Conservation (phyloP, 2,113 vertebrate genomes). For the Xenus cinereus region DNA sequence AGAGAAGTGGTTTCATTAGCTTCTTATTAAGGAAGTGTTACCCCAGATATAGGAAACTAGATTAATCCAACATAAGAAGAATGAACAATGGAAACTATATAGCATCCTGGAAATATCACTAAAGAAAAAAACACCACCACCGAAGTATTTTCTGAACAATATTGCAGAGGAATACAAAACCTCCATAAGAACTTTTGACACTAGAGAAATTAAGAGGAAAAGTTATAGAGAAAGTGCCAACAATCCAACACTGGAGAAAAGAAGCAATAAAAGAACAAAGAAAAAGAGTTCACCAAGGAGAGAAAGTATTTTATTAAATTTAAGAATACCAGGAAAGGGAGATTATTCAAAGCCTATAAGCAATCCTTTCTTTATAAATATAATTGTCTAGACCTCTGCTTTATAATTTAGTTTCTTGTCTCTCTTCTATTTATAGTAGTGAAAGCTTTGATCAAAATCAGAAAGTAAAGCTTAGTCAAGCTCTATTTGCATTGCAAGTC, state of each 20-base stretch:
- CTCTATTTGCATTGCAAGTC: neutral
- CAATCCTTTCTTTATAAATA: conserved; percentile 8
- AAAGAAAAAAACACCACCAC: neutral
- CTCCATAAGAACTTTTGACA: neutral
- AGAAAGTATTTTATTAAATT: conserved; percentile 8
- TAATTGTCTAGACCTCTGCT: neutral
- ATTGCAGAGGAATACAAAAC: neutral
- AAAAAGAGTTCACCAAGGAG: neutral
- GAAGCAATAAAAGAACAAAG: neutral
- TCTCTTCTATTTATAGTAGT: neutral
- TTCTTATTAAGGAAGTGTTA: neutral
- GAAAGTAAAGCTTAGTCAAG: neutral
- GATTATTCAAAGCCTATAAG: neutral
- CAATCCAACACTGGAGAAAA: neutral
- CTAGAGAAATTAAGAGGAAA: neutral
- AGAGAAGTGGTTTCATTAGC: neutral
- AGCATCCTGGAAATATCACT: neutral
- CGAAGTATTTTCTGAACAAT: neutral
- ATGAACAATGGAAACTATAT: neutral
- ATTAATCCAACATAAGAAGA: neutral
- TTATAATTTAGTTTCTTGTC: neutral
- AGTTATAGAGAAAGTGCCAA: neutral
- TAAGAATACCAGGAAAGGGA: neutral
- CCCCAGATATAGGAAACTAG: neutral
- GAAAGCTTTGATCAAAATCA: neutral